Conservation (phyloP, 2,113 vertebrate species). For the Alethe castanea region DNA sequence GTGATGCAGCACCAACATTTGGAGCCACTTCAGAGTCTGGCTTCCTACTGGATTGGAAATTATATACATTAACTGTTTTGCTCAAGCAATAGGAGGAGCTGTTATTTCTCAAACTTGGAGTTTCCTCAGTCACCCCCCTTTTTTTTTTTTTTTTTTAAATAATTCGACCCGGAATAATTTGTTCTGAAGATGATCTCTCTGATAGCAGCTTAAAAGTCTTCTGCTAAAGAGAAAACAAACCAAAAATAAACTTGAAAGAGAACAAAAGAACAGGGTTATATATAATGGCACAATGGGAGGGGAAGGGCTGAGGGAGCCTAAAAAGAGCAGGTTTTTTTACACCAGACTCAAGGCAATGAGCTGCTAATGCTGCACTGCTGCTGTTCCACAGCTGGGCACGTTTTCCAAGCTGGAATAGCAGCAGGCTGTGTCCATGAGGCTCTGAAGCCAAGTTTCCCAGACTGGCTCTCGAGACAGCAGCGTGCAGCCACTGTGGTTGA, state of each 20-base stretch:
- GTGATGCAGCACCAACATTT: fast-evolving
- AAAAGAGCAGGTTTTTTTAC: background rate
- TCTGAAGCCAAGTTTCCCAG: background rate
- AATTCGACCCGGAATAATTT: fast-evolving
- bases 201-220: background rate
- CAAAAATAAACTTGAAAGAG: slow-evolving; percentile 35
- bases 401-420: background rate
- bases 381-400: fast-evolving
- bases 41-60: background rate
- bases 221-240: background rate
- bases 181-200: background rate
- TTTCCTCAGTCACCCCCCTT: background rate
- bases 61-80: background rate
- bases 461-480: fast-evolving
- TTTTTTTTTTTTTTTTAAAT: background rate
- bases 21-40: background rate
- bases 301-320: background rate
- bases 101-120: background rate
- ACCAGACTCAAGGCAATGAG: background rate
- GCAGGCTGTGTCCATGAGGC: fast-evolving
- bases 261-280: background rate
- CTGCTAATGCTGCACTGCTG: background rate
- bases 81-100: background rate
- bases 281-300: background rate
- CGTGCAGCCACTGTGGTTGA: background rate